These are phyloP conservation scores for Sialis lutaria DNA, from an alignment of 2,888 invertebrate genomes.

Conservation along the genomic window DNA sequence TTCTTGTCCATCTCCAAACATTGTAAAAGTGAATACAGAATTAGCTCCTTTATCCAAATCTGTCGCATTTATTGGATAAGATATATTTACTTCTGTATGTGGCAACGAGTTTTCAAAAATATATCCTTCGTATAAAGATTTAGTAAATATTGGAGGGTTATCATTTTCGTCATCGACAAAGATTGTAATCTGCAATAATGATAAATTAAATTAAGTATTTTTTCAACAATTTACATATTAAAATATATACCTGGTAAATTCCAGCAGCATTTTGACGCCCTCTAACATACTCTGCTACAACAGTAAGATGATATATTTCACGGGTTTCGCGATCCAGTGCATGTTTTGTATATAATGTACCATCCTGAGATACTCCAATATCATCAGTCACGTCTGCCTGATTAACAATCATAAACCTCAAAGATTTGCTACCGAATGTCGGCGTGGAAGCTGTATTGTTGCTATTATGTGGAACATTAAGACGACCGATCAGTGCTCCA, in stretches of 20 bases:
- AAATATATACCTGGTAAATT: conserved; percentile 44
- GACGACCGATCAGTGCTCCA: conserved; percentile 54
- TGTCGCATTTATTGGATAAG: conserved; percentile 45
- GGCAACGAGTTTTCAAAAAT: conserved; percentile 60
- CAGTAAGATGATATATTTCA: conserved; percentile 55
- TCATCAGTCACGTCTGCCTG: conserved; percentile 65
- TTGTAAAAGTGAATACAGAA: conserved; percentile 45
- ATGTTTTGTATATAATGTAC: conserved; percentile 58
- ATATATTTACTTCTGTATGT: conserved; percentile 52
- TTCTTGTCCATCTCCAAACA: conserved; percentile 61
- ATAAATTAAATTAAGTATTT: background rate
- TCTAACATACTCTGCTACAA: conserved; percentile 60
- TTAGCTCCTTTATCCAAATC: conserved; percentile 56
- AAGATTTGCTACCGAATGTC: conserved; percentile 22
- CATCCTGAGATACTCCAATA: conserved; percentile 61
- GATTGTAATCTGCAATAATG: conserved; percentile 34
- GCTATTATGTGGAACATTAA: conserved; percentile 38
- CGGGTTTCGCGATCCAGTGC: conserved; percentile 61
- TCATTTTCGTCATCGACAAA: conserved; percentile 76
- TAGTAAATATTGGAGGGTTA: conserved; percentile 65
- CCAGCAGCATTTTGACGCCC: conserved; percentile 49
- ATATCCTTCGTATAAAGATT: conserved; percentile 51
- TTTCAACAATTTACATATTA: background rate
- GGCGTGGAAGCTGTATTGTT: conserved; percentile 13
- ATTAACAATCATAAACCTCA: conserved; percentile 63